Conservation (phyloP, 2,113 vertebrate species). For the Varanus komodoensis region DNA sequence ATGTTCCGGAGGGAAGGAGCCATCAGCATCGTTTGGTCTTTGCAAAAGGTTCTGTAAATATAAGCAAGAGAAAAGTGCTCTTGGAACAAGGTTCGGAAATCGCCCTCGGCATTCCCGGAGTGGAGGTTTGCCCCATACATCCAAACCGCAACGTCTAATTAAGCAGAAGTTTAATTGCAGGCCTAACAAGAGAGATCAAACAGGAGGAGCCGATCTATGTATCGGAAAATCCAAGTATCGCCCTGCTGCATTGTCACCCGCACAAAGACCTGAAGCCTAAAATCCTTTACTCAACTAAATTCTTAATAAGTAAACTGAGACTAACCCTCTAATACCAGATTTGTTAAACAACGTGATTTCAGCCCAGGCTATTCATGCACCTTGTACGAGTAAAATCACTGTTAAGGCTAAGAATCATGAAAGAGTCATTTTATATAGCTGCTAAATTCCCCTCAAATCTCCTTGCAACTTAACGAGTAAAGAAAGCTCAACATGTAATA, state of each 20-base stretch:
- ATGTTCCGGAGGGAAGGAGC: background rate
- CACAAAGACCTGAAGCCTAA: slow-evolving; percentile 89
- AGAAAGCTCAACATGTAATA: slow-evolving; percentile 95
- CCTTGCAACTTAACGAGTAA: slow-evolving; percentile 94
- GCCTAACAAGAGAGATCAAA: slow-evolving; percentile 74
- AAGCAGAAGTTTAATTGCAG: slow-evolving; percentile 72
- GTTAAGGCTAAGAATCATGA: slow-evolving; percentile 99
- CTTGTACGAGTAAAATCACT: slow-evolving; percentile 94
- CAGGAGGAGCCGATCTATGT: slow-evolving; percentile 75
- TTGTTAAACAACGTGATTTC: slow-evolving; percentile 97
- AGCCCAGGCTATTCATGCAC: slow-evolving; percentile 91
- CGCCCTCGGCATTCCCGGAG: slow-evolving; percentile 44
- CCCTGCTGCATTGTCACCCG: slow-evolving; percentile 83
- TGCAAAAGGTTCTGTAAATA: slow-evolving; percentile 32
- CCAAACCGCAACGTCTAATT: slow-evolving; percentile 63
- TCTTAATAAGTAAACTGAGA: slow-evolving; percentile 95
- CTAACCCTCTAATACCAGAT: slow-evolving; percentile 97
- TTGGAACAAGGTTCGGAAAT: slow-evolving; percentile 43
- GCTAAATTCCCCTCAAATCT: slow-evolving; percentile 99
- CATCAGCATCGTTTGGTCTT: background rate
- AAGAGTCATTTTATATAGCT: slow-evolving; percentile 99
- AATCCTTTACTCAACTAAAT: slow-evolving; percentile 95
- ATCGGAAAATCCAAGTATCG: slow-evolving; percentile 81
- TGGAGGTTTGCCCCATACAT: slow-evolving; percentile 68
- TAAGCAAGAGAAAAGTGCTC: slow-evolving; percentile 56